A percentile compares a stretch with the other conserved stretches of the same genome.
These are phyloP conservation scores for Tachycineta bicolor DNA, from an alignment of 2,113 vertebrate species.

Conservation along the genomic window DNA sequence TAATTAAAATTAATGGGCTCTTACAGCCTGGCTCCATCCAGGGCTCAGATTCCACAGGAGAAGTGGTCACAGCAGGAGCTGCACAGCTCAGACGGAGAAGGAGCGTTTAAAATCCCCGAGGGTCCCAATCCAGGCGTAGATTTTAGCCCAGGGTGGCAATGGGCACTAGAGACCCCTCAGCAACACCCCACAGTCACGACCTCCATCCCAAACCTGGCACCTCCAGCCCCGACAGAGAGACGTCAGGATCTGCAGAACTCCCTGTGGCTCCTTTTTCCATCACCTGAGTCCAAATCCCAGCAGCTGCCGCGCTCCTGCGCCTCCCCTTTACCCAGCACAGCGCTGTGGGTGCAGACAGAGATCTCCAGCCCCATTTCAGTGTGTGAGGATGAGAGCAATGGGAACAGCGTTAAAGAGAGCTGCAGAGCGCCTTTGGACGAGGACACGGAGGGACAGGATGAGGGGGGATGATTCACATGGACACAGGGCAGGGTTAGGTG, in stretches of 20 bases:
- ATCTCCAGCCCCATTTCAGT: accelerated
- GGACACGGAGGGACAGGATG: background rate
- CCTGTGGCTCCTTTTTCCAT: background rate
- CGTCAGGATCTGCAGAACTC: background rate
- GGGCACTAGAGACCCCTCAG: background rate
- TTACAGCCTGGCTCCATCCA: background rate
- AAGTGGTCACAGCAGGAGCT: background rate
- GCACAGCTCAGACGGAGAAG: background rate
- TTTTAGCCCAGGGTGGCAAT: background rate
- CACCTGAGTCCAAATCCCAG: background rate
- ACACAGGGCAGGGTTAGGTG: background rate
- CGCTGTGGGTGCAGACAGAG: background rate
- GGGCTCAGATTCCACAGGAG: background rate
- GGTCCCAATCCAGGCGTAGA: background rate
- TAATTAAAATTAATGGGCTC: background rate
- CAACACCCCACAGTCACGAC: background rate
- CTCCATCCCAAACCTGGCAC: background rate
- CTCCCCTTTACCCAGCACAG: accelerated
- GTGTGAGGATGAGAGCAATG: background rate
- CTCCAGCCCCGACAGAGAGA: background rate
- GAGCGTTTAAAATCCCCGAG: background rate
- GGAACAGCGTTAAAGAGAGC: background rate
- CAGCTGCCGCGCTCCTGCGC: background rate
- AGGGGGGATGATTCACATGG: background rate
- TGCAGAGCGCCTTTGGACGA: background rate